These are phyloP conservation scores for Limenitis arthemis DNA, from an alignment of 2,888 invertebrate species.

Conservation along the genomic window DNA sequence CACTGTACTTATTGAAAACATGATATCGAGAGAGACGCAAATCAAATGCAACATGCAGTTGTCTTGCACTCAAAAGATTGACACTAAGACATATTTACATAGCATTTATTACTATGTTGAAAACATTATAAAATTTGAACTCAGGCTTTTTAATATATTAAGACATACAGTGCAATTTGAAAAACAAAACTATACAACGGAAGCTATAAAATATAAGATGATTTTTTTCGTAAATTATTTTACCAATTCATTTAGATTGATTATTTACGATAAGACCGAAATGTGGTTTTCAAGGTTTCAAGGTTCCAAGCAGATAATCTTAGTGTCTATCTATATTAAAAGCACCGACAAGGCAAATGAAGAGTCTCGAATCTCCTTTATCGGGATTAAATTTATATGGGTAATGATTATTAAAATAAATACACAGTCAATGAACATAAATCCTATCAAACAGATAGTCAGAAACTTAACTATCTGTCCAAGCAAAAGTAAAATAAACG, in stretches of 20 bases:
- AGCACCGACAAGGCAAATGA: not conserved
- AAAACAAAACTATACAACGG: too few species aligned
- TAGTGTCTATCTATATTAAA: slow-evolving; percentile 37
- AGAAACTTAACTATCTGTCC: slow-evolving; percentile 11
- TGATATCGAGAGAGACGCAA: not conserved
- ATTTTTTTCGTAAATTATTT: not conserved
- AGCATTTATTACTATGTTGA: too few species aligned
- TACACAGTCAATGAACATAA: slow-evolving; percentile 9
- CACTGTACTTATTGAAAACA: not conserved
- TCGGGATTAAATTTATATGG: not conserved
- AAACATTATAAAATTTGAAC: too few species aligned
- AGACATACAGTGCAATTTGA: too few species aligned
- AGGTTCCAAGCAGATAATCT: slow-evolving; percentile 31
- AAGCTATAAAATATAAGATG: not conserved
- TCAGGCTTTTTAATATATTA: too few species aligned
- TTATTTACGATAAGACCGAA: too few species aligned
- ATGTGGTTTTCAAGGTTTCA: slow-evolving; percentile 27
- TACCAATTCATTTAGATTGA: not conserved
- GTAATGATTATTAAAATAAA: slow-evolving; percentile 4
- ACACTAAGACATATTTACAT: slow-evolving; percentile 33
- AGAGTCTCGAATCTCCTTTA: too few species aligned
- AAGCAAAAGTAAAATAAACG: slow-evolving; percentile 11
- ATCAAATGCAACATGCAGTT: slow-evolving; percentile 7
- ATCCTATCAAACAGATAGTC: slow-evolving; percentile 13
- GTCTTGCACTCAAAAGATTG: slow-evolving; percentile 22